A percentile compares a stretch with the other conserved stretches of the same genome.
Conservation (phyloP, 2,113 vertebrate species). For the Antechinus flavipes region DNA sequence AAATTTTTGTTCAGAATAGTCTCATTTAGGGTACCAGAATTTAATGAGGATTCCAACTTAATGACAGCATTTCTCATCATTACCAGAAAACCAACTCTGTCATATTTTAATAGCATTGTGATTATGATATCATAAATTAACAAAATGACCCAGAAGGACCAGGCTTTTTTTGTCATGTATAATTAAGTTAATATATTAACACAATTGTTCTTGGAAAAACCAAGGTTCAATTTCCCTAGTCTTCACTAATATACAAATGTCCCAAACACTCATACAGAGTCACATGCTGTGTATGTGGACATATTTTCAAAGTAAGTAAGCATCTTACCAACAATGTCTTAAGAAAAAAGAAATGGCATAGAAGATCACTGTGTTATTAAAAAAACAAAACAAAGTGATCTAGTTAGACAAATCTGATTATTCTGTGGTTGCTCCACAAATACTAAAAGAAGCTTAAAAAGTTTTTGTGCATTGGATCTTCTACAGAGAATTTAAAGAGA, state of each 20-base stretch:
- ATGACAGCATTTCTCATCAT: conserved; percentile 46
- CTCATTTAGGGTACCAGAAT: neutral
- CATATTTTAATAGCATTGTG: conserved; percentile 15
- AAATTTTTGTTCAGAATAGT: neutral
- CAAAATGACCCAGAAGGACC: neutral
- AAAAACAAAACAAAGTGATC: neutral
- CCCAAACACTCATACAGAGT: neutral
- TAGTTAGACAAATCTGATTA: neutral
- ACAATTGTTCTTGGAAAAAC: neutral
- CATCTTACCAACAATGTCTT: neutral
- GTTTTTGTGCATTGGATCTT: neutral
- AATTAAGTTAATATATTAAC: neutral
- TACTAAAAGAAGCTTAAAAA: neutral
- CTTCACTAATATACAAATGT: neutral
- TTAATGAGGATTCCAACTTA: conserved; percentile 37
- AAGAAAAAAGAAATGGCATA: neutral
- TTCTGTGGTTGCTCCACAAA: neutral
- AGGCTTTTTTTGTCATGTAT: neutral
- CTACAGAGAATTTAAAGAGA: neutral
- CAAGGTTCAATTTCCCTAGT: neutral
- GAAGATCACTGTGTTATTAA: neutral
- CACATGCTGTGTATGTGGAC: neutral
- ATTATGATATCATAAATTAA: conserved; percentile 46
- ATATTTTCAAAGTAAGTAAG: neutral
- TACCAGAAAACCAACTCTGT: conserved; percentile 7